A percentile compares a stretch with the other conserved stretches of the same genome.
phyloP scores from a whole-genome alignment of 2,113 vertebrate genomes.

The Cyanistes caeruleus region DNA sequence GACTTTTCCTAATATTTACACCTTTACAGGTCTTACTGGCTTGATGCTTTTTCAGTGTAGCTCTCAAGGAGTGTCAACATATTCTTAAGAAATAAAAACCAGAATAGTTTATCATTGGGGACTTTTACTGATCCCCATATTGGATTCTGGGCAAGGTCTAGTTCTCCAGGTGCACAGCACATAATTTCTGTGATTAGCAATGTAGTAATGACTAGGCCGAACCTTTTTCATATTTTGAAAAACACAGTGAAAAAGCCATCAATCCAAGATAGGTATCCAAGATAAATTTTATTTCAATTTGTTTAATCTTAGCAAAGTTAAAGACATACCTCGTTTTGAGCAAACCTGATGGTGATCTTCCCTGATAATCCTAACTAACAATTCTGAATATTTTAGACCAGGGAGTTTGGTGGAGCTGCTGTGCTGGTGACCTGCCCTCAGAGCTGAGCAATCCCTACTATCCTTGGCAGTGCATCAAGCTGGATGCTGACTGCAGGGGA shows the following conservation, averaged over 20 bases:
- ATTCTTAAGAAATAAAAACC: neutral
- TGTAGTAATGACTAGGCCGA: fast-evolving
- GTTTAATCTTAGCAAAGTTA: neutral
- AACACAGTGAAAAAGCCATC: neutral
- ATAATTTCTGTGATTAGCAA: neutral
- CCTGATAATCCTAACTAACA: neutral
- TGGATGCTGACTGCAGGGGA: neutral
- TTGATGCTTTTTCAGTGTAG: neutral
- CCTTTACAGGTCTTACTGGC: neutral
- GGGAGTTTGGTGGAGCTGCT: neutral
- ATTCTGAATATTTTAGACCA: neutral
- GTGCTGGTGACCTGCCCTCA: neutral
- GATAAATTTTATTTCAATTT: neutral
- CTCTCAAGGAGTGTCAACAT: neutral
- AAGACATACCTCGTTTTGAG: neutral
- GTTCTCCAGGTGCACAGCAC: neutral
- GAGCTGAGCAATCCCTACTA: neutral
- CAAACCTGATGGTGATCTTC: neutral
- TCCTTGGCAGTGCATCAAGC: neutral
- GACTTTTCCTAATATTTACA: neutral
- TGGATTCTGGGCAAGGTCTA: neutral
- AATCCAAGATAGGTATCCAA: neutral
- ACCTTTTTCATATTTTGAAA: neutral
- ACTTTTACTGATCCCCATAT: neutral
- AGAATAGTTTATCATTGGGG: neutral